A percentile compares a stretch with the other conserved stretches of the same genome.
Conservation (phyloP, 1,140 invertebrate species). For the Hestina assimilis region DNA sequence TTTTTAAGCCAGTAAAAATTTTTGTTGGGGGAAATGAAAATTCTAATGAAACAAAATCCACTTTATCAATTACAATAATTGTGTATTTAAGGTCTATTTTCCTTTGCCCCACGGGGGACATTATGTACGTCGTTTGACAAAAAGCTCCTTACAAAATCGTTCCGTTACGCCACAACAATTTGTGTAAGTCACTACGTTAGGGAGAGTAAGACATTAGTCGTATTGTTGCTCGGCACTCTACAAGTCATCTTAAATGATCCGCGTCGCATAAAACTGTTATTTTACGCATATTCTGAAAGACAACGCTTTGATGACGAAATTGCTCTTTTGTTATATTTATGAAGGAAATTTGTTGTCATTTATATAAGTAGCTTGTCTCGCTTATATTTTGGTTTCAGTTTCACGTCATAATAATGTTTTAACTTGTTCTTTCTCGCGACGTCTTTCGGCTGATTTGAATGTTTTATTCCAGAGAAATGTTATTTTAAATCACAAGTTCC, state of each 20-base stretch:
- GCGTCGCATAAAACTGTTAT: slow-evolving; percentile 16
- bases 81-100: slow-evolving; percentile 13
- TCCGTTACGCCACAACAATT: slow-evolving; percentile 38
- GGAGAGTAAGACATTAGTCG: slow-evolving; percentile 35
- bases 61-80: not conserved
- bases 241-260: slow-evolving; percentile 44
- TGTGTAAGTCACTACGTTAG: slow-evolving; percentile 38
- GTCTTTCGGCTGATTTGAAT: too few species aligned
- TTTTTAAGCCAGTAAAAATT: too few species aligned
- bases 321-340: too few species aligned
- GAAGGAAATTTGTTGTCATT: too few species aligned
- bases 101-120: slow-evolving; percentile 13
- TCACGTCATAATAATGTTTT: too few species aligned
- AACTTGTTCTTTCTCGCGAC: too few species aligned
- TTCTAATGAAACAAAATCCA: slow-evolving; percentile 1
- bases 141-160: slow-evolving; percentile 37
- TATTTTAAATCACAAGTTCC: too few species aligned
- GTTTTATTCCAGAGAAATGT: too few species aligned
- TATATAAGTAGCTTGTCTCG: too few species aligned
- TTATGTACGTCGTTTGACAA: slow-evolving; percentile 34
- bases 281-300: not conserved
- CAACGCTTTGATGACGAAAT: too few species aligned
- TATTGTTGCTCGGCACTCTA: slow-evolving; percentile 37
- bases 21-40: too few species aligned
- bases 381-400: too few species aligned